Base-by-base conservation (phyloP, 53 echinoderm and acorn worm genomes). In the Echinometra lucunter region DNA sequence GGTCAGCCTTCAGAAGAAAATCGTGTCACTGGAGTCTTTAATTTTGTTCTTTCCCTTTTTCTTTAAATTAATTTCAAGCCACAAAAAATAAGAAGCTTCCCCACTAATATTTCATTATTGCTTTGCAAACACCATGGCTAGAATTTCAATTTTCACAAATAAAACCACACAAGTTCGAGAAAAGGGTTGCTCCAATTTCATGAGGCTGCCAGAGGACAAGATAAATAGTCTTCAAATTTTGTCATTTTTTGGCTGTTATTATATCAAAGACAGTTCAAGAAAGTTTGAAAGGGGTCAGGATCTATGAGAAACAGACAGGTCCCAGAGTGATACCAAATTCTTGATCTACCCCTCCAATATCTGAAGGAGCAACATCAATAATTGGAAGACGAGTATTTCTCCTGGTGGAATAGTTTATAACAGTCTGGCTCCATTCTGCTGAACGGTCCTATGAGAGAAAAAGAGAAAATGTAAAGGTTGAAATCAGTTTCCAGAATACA, bases 241-340 rank as follows among this genome's bases (percentile, higher is more conserved):
- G 37, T 21, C 37, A 37, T 89, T 60, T 89, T 89, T 78, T 42
- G 38, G 38, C 42, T 78, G 38, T 23, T 45, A 19, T 37, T 37
- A 58, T 60, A 40, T 37, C 58, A 89, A 89, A 89, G 78, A 78
- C 78, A 7, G 42, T 78, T 78, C 78, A 78, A 78, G 42, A 78
- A 40, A 78, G 60, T 89, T 89, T 21, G n/a, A 37, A 91, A 44
- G 45, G 47, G 91, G 69, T 42, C 63, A 66, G 42, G 40, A 56
- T 37, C 96, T 97, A 98, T 87, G 95, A 95, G 96, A 97, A 98
- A 96, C 98, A 98, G 78, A 98, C 98, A 19, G 98, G 97, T 88
- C 98, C 98, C 44, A 98, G 82, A 66, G 95, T 96, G 78, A 98
- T 88, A 19, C 97, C 98, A 85, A 98, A 98, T 93, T 97, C 91